phyloP scores from a whole-genome alignment of 2,888 invertebrate genomes.

The Conops quadrifasciatus region DNA sequence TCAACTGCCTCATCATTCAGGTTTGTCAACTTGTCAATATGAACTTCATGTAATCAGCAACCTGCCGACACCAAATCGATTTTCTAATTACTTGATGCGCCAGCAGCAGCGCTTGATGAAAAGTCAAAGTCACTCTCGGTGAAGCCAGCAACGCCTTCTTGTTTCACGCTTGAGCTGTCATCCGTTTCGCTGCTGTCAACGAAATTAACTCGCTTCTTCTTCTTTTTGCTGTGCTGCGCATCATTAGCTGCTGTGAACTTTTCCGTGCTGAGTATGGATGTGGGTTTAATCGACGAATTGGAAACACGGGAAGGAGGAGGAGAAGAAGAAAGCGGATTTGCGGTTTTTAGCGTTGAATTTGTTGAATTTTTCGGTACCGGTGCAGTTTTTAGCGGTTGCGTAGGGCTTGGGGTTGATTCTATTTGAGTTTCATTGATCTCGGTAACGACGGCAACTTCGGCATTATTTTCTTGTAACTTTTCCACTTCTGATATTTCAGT shows the following conservation, averaged over 20 bases:
- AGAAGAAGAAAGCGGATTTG: not conserved
- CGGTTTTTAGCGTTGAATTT: conserved; percentile 1
- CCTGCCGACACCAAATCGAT: conserved; percentile 22
- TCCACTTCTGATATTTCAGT: too few species aligned
- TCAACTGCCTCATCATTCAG: not conserved
- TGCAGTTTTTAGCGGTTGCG: not conserved
- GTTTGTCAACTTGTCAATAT: not conserved
- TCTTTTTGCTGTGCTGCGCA: conserved; percentile 63
- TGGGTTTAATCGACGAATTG: conserved; percentile 45
- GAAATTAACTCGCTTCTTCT: conserved; percentile 65
- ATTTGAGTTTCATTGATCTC: too few species aligned
- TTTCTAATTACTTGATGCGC: conserved; percentile 33
- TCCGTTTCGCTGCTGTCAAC: conserved; percentile 64
- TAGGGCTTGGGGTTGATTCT: too few species aligned
- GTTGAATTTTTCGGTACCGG: not conserved
- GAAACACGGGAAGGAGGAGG: not conserved
- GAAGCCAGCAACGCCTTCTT: conserved; percentile 42
- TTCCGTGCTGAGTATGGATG: conserved; percentile 53
- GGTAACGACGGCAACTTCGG: not conserved
- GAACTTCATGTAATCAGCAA: not conserved
- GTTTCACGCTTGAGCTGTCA: conserved; percentile 58
- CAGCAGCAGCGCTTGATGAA: conserved; percentile 54
- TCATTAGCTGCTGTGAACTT: conserved; percentile 55
- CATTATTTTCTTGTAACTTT: not conserved
- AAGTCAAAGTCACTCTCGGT: conserved; percentile 65